These are phyloP conservation scores for Sebastes vulpes DNA, from an alignment of 2,797 vertebrate species.

Conservation along the genomic window DNA sequence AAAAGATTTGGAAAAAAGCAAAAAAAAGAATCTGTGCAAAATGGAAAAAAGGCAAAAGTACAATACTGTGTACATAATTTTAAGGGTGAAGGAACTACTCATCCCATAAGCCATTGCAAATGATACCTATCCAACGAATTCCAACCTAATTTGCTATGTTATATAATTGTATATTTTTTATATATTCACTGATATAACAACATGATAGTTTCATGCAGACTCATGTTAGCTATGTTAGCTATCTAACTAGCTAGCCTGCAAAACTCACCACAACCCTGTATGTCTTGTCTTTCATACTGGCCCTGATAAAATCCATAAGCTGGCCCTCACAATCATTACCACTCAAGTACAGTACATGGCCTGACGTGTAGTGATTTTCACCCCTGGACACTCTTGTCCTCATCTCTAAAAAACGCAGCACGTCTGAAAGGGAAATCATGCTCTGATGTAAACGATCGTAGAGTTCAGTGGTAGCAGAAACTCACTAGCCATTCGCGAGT, in stretches of 20 bases:
- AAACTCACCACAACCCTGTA: too few relatives aligned
- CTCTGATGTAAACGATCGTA: background rate
- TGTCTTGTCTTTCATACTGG: background rate
- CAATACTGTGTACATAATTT: background rate
- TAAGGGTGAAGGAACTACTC: background rate
- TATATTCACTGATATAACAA: background rate
- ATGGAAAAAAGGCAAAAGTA: background rate
- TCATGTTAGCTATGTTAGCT: background rate
- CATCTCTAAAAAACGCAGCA: background rate
- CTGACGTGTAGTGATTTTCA: background rate
- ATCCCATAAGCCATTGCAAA: background rate
- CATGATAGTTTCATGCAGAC: background rate
- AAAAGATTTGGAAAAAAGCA: background rate
- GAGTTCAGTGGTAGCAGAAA: background rate
- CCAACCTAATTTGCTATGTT: background rate
- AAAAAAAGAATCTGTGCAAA: background rate
- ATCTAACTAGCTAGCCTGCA: background rate
- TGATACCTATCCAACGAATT: background rate
- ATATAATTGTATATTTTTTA: background rate
- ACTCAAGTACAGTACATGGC: background rate
- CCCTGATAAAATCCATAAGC: background rate
- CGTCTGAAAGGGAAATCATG: background rate
- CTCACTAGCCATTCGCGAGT: too few relatives aligned
- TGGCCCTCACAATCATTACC: background rate
- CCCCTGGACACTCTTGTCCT: background rate